Percentiles rank a stretch among this genome's conserved stretches.
These are phyloP conservation scores for Indicator maculatus DNA, from an alignment of 2,113 vertebrate genomes.

Conservation along the genomic window DNA sequence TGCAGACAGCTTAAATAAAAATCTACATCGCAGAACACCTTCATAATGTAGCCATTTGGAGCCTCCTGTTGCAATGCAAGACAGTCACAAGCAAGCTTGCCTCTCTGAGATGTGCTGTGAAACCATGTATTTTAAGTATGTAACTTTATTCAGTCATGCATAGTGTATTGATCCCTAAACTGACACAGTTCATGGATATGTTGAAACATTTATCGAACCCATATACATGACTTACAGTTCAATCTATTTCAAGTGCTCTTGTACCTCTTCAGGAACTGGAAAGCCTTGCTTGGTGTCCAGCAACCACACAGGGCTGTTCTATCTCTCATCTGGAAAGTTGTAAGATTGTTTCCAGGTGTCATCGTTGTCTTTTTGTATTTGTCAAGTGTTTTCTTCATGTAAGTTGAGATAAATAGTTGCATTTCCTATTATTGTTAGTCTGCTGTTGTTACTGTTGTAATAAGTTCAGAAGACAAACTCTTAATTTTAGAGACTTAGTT, in stretches of 20 bases:
- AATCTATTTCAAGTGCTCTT: not conserved
- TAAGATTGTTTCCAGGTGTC: not conserved
- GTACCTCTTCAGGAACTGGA: not conserved
- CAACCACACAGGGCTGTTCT: accelerated
- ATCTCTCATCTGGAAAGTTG: not conserved
- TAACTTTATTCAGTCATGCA: not conserved
- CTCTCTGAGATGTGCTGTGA: not conserved
- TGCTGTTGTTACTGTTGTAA: not conserved
- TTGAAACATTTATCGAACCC: not conserved
- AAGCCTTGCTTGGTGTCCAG: not conserved
- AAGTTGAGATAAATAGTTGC: not conserved
- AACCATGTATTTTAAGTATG: not conserved
- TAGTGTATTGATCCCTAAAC: not conserved
- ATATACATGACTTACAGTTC: not conserved
- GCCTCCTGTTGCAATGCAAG: not conserved
- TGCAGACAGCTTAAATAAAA: accelerated
- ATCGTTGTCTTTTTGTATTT: not conserved
- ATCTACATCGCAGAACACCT: not conserved
- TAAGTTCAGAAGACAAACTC: not conserved
- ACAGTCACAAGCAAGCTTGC: not conserved
- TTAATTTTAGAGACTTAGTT: not conserved
- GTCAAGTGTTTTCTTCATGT: not conserved
- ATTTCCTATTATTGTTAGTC: not conserved
- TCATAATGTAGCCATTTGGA: not conserved
- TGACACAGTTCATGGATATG: not conserved